Evolutionary conservation across 1,140 invertebrate species (phyloP).

Genomic region (Drosophila pectinifera): DNA sequence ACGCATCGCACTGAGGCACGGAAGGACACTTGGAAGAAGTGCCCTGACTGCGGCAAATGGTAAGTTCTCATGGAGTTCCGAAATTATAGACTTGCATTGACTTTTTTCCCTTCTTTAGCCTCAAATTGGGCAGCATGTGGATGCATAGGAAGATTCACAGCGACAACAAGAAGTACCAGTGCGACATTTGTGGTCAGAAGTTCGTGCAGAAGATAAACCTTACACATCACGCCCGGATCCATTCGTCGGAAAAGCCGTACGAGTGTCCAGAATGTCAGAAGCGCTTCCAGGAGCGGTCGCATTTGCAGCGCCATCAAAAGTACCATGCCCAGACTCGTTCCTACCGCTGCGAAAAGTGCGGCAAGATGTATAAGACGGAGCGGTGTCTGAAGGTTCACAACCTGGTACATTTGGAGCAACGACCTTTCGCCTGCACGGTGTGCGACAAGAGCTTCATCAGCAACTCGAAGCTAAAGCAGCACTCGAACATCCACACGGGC

Average conservation of each 20-base stretch:
- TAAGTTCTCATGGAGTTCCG: constrained; percentile 60
- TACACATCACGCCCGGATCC: constrained; percentile 86
- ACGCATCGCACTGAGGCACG: constrained; percentile 75
- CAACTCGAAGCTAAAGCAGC: constrained; percentile 86
- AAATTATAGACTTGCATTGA: neutral
- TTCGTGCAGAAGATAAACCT: constrained; percentile 86
- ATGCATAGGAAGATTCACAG: constrained; percentile 86
- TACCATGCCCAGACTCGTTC: constrained; percentile 85
- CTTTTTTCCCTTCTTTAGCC: constrained; percentile 60
- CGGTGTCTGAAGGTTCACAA: constrained; percentile 86
- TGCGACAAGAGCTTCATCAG: constrained; percentile 86
- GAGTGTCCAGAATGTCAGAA: constrained; percentile 88
- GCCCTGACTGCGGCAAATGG: constrained; percentile 86
- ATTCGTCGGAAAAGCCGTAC: constrained; percentile 88
- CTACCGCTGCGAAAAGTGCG: constrained; percentile 85
- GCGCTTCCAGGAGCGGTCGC: constrained; percentile 86
- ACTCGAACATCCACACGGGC: constrained; percentile 86
- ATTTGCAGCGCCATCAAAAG: constrained; percentile 85
- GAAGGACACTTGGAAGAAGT: constrained; percentile 84
- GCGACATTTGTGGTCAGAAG: constrained; percentile 86
- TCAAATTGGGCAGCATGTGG: constrained; percentile 86
- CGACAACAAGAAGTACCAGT: constrained; percentile 85
- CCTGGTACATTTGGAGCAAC: constrained; percentile 85
- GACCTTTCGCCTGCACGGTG: constrained; percentile 85
- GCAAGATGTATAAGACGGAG: constrained; percentile 86